phyloP scores from a whole-genome alignment of 2,113 vertebrate genomes.

The Mixornis gularis region DNA sequence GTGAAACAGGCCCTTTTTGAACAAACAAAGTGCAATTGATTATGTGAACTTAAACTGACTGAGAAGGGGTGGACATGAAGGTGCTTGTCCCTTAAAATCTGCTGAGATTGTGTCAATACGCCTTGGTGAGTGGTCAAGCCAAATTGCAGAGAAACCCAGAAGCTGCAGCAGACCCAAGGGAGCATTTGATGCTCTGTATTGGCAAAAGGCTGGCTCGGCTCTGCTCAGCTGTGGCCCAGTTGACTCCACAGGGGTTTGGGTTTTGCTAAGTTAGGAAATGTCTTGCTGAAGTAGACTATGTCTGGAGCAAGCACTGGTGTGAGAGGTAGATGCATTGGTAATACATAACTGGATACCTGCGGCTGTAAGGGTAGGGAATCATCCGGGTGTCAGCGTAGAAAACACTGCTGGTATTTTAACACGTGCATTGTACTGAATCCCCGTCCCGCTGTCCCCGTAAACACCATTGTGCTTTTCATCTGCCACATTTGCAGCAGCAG shows the following conservation, averaged over 20 bases:
- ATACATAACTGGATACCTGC: not conserved
- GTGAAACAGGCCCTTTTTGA: not conserved
- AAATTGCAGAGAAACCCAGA: not conserved
- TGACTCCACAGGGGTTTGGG: not conserved
- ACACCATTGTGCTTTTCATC: constrained; percentile 59
- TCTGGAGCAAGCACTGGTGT: not conserved
- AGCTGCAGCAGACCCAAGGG: not conserved
- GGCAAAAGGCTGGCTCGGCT: not conserved
- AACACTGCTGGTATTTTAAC: constrained; percentile 32
- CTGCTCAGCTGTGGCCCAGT: accelerated
- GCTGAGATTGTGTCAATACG: not conserved
- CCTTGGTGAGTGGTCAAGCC: not conserved
- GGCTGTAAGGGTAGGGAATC: not conserved
- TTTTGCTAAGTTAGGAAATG: not conserved
- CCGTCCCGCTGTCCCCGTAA: not conserved
- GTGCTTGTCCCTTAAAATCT: not conserved
- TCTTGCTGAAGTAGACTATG: not conserved
- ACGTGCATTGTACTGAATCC: constrained; percentile 11
- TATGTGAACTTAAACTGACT: not conserved
- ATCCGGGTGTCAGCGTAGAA: not conserved
- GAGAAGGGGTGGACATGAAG: not conserved
- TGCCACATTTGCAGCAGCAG: constrained; percentile 63
- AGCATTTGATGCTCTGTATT: not conserved
- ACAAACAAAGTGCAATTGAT: not conserved
- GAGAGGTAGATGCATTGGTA: accelerated